Conservation (phyloP, 2,888 invertebrate genomes). For the Liopterus haemorrhoidalis region DNA sequence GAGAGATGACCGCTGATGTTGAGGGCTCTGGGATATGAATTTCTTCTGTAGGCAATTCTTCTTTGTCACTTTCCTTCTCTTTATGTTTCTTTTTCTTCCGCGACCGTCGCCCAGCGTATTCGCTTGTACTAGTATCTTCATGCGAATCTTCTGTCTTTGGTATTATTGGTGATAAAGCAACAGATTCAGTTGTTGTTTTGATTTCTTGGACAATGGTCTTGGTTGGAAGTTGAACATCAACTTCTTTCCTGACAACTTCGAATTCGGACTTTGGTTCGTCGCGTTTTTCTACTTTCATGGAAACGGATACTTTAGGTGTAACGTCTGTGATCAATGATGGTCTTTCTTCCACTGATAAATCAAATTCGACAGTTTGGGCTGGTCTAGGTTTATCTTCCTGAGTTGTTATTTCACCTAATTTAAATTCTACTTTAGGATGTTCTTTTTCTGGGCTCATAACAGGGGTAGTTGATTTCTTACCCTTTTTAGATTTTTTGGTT, state of each 20-base stretch:
- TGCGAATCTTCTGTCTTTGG: slow-evolving; percentile 40
- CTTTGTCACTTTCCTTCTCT: slow-evolving; percentile 36
- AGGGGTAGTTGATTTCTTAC: slow-evolving; percentile 14
- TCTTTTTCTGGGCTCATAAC: slow-evolving; percentile 17
- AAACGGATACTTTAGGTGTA: slow-evolving; percentile 39
- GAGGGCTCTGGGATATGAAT: slow-evolving; percentile 26
- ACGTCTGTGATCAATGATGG: slow-evolving; percentile 42
- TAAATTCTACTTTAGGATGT: slow-evolving; percentile 14
- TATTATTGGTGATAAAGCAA: slow-evolving; percentile 36
- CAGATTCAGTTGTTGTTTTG: slow-evolving; percentile 26
- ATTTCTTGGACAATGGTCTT: slow-evolving; percentile 26
- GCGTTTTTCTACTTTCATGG: slow-evolving; percentile 38
- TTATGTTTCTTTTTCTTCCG: slow-evolving; percentile 63
- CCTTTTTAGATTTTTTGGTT: slow-evolving; percentile 18
- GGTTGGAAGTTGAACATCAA: slow-evolving; percentile 39
- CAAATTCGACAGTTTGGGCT: slow-evolving; percentile 41
- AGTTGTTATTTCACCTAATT: slow-evolving; percentile 8
- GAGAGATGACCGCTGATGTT: slow-evolving; percentile 27
- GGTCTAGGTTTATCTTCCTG: slow-evolving; percentile 32
- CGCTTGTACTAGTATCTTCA: slow-evolving; percentile 40
- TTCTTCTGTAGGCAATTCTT: slow-evolving; percentile 25
- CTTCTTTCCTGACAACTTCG: slow-evolving; percentile 39
- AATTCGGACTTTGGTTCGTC: slow-evolving; percentile 28
- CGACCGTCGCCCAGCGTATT: slow-evolving; percentile 51
- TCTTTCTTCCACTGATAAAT: slow-evolving; percentile 44